Conservation (phyloP, 2,888 invertebrate genomes). For the Panzeria rudis region DNA sequence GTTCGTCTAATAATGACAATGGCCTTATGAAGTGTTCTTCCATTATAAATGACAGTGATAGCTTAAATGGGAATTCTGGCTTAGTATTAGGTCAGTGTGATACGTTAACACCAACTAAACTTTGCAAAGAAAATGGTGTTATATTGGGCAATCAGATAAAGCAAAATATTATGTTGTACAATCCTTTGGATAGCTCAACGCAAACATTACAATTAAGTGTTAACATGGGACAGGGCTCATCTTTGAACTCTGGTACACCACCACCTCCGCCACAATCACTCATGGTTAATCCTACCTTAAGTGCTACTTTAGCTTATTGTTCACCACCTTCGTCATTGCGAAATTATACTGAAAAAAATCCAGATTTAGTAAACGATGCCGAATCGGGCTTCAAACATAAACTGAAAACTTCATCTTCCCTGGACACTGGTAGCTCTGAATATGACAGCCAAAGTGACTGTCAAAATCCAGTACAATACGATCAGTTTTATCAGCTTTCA, state of each 20-base stretch:
- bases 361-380: constrained; percentile 91
- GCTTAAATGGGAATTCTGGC: constrained; percentile 75
- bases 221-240: constrained; percentile 73
- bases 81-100: constrained; percentile 77
- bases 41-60: constrained; percentile 82
- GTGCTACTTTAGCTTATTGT: constrained; percentile 83
- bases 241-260: constrained; percentile 77
- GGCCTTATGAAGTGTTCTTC: constrained; percentile 85
- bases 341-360: constrained; percentile 88
- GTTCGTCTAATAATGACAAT: constrained; percentile 83
- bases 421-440: constrained; percentile 81
- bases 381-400: constrained; percentile 86
- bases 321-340: constrained; percentile 86
- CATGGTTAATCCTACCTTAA: constrained; percentile 81
- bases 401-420: constrained; percentile 81
- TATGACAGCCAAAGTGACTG: constrained; percentile 82
- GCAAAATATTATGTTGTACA: constrained; percentile 82
- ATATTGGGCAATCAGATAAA: constrained; percentile 82
- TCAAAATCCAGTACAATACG: constrained; percentile 79
- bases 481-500: constrained; percentile 82
- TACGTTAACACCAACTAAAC: constrained; percentile 79
- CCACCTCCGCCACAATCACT: constrained; percentile 77
- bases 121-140: constrained; percentile 78
- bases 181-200: constrained; percentile 75
- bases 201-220: constrained; percentile 78